A percentile compares a stretch with the other conserved stretches of the same genome.
phyloP scores from a whole-genome alignment of 2,113 vertebrate species.

The Phoenicopterus ruber region DNA sequence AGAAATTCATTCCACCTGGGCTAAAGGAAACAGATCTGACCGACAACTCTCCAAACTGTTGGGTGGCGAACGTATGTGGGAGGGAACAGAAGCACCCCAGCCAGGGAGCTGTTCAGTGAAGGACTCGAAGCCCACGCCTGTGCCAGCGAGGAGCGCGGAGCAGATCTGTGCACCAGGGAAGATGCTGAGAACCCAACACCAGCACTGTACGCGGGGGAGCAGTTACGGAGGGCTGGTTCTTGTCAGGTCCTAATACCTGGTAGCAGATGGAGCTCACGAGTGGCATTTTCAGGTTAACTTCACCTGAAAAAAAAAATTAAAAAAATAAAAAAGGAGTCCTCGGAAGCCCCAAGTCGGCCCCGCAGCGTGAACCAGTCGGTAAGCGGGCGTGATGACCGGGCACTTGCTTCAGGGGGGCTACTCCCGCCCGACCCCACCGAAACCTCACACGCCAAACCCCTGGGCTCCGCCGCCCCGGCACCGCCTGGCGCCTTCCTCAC shows the following conservation, averaged over 20 bases:
- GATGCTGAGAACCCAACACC: neutral
- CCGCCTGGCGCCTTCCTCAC: neutral
- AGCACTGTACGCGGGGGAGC: rapidly evolving
- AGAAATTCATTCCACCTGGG: neutral
- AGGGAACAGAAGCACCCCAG: neutral
- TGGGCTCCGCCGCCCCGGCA: too few relatives aligned
- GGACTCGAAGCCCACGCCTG: rapidly evolving
- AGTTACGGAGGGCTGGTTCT: neutral
- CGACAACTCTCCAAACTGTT: neutral
- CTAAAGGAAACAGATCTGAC: neutral
- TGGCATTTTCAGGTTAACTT: neutral
- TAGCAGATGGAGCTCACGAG: neutral
- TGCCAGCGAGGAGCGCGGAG: neutral
- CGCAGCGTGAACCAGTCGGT: too few relatives aligned
- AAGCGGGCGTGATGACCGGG: rapidly evolving
- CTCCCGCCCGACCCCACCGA: neutral
- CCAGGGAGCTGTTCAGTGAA: neutral
- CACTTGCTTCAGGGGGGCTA: neutral
- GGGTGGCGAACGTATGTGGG: rapidly evolving
- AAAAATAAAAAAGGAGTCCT: neutral
- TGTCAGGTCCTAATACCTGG: too few relatives aligned
- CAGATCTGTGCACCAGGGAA: neutral
- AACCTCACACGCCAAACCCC: neutral
- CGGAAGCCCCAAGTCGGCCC: neutral
- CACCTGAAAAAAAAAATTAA: too few relatives aligned